Evolutionary conservation across 1,140 invertebrate genomes (phyloP), one percentile per base, ranked within the genome.

Genomic region (Tetramorium parvispinum): DNA sequence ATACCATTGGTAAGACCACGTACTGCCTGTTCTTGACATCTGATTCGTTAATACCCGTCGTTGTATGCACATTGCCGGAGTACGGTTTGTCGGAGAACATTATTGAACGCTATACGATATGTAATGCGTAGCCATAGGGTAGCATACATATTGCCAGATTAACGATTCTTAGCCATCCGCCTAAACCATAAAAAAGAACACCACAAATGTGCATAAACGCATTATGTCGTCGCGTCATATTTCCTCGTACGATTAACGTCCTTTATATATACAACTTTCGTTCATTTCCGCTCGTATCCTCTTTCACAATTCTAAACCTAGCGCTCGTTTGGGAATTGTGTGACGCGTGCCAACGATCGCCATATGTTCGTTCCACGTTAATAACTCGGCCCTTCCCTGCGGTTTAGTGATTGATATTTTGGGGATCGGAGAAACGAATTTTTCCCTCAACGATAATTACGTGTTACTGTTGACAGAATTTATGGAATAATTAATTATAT

Each of bases 301-400:
- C 53, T 75, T 83, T 75, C 57, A 73, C 79, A 37, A 59, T 73
- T 73, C 53, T 59, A 75, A 61, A 83, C 40, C 40, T 37, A 49
- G 66, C 18, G 18, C 46, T 55, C 27, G 77, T 40, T 63, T 16
- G 40, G 53, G 68, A 89, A 89, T 89, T 87, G 86, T 73, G 43
- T 75, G 85, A 87, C 88, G 63, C 88, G 88, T 89, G 88, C 88
- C 88, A 61, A 55, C 75, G 27, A 11, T 65, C 21, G 40, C 88
- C 88, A 88, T 88, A 89, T 89, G 88, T 75, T 82, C 65, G 87
- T 63, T 70, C 68, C 53, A 46, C 87, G 57, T 43, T 73, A 73
- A 82, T 71, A 57, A 49, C 24, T 46, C 79, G 27, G 21, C 55
- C 13, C 24, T 37, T 53, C 53, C 66, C 51, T 18, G 57, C n/a